Evolutionary conservation across 2,888 invertebrate species (phyloP), one percentile per base, ranked within the genome.

Genomic region (Rhynchonema sp.): DNA sequence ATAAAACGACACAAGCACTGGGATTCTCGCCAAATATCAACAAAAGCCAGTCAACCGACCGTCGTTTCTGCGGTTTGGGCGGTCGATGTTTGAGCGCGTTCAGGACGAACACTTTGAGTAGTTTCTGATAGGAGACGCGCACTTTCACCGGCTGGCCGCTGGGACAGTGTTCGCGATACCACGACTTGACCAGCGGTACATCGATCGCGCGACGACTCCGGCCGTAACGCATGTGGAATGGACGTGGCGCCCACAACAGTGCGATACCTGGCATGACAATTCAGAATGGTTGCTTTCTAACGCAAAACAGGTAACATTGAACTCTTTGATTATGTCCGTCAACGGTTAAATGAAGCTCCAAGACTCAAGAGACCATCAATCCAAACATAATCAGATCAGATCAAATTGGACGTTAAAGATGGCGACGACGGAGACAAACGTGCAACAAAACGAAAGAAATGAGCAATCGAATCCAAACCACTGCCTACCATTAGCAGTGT

Each of bases 51-150:
- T 1, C 6, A 46, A 29, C 52, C 13, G 66, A 77, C 81, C 96
- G 82, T 73, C 96, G 94, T 77, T 98, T 98, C 75, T 98, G 98
- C 17, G 98, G 87, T 74, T 99, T 99, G 0, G 98, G 98, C 55
- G 90, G 86, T 63, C 92, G 81, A 74, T 98, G 96, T 74, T 98
- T 96, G 60, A 99, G 77, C 0, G 96, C 90, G 76, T 99, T 99
- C 52, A 99, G 79, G 1, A 99, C 98, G 73, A 87, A 98, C 74
- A 96, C 98, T 74, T 99, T 99, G 56, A 99, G 79, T 46, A 99
- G 78, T 73, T 99, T 99, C 75, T 99, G 98, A 74, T 99, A 99
- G 57, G 96, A 96, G 38, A 99, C 98, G 64, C 98, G 82, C 46
- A 98, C 96, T 80, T 99, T 98, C 0, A 99, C 98, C 0, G 98